Evolutionary conservation across 2,888 invertebrate genomes (phyloP).

Genomic region (Brachylomia viminalis): DNA sequence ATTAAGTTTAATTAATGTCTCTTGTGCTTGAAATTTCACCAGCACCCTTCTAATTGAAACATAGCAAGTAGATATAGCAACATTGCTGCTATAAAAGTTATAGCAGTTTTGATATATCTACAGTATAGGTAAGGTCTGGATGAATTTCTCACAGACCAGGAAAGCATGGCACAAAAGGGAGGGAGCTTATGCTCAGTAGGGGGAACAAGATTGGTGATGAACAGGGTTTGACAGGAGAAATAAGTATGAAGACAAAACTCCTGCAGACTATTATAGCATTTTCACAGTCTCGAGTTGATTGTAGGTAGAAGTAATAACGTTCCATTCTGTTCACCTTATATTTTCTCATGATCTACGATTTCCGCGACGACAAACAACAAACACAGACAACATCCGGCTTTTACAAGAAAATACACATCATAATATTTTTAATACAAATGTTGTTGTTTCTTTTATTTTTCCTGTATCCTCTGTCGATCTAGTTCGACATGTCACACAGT

Average conservation of each 20-base stretch:
- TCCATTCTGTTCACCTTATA: background rate
- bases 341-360: background rate
- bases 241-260: background rate
- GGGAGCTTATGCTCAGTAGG: too few species aligned
- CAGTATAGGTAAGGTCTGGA: too few species aligned
- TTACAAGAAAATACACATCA: background rate
- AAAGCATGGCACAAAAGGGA: too few species aligned
- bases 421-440: background rate
- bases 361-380: background rate
- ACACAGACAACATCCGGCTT: background rate
- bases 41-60: background rate
- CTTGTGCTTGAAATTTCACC: background rate
- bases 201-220: too few species aligned
- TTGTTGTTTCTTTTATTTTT: conserved; percentile 13
- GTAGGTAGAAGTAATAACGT: background rate
- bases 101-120: too few species aligned
- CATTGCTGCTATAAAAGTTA: background rate
- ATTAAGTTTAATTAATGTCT: background rate
- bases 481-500: background rate
- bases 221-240: background rate
- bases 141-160: too few species aligned
- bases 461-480: background rate
- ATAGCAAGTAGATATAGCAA: background rate
- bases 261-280: background rate
- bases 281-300: background rate